Evolutionary conservation across 2,797 vertebrate species (phyloP).

Genomic region (Lepidocolaptes lacrymiger): DNA sequence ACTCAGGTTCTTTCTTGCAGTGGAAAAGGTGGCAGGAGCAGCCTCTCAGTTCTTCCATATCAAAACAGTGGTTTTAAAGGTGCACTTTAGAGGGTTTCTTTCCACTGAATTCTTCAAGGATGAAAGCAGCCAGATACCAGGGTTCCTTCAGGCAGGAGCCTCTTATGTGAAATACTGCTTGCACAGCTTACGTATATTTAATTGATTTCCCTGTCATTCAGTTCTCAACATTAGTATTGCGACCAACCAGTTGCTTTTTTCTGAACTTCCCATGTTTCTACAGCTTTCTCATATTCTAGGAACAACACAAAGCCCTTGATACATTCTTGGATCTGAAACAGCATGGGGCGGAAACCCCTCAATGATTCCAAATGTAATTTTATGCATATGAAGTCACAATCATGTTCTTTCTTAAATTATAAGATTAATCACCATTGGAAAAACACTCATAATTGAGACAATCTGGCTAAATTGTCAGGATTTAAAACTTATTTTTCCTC

Average conservation of each 20-base stretch:
- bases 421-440: conserved; percentile 15
- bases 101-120: neutral
- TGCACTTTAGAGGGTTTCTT: neutral
- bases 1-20: neutral
- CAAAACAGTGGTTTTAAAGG: neutral
- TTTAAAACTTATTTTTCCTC: conserved; percentile 35
- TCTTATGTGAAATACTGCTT: neutral
- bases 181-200: neutral
- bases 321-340: neutral
- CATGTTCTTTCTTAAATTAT: neutral
- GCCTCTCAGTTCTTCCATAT: neutral
- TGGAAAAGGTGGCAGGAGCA: neutral
- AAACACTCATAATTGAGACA: conserved; percentile 1
- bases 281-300: neutral
- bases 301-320: neutral
- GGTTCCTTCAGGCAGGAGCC: neutral
- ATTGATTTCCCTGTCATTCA: neutral
- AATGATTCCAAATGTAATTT: neutral
- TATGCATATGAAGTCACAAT: neutral
- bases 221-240: neutral
- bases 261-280: neutral
- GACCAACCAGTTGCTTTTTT: neutral
- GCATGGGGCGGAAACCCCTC: neutral
- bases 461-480: neutral
- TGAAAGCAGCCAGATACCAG: neutral